Evolutionary conservation across 1,140 invertebrate species (phyloP), one percentile per base, ranked within the genome.

Genomic region (Linepithema humile): DNA sequence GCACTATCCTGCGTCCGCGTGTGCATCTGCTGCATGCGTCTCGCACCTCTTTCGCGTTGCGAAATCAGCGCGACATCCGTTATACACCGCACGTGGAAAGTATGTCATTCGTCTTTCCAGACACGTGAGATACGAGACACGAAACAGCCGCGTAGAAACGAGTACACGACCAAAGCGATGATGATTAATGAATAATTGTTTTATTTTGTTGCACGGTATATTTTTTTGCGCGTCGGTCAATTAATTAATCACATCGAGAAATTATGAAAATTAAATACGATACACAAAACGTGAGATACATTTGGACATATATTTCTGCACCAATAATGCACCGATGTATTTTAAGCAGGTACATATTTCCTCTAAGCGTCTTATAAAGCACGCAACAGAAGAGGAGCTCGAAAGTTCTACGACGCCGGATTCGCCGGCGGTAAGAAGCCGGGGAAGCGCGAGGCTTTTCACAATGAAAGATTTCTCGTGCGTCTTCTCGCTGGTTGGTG

Each of bases 381-480:
- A 40, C 7, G 60, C 20, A n/a, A 15, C 15, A 6, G 32, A 26
- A 53, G 32, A 20, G 48, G n/a, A 29, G 17, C 35, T 69, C 35
- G 35, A 78, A 80, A 80, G 50, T 80, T 80, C 26, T 9, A 20
- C 64, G 50, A 80, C 64, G 64, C 38, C n/a, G 75, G 38, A 69
- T 80, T 69, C 48, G 45, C 62, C 48, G 48, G 17, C 20, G 45
- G 75, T 70, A 82, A 73, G 78, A 72, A 82, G 69, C 53, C 78
- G 32, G 12, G n/a, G 70, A 60, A 74, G 57, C 32, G 40, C 78
- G 65, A 32, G 53, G 38, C 78, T 70, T 74, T 57, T 73, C 78
- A 48, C 70, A 38, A 60, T n/a, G 53, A 87, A 88, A 86, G 85
- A 88, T 88, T 82, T 87, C 23, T 73, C 80, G 69, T 72, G 74